phyloP scores from a whole-genome alignment of 2,113 vertebrate species.

The Madoqua kirkii region DNA sequence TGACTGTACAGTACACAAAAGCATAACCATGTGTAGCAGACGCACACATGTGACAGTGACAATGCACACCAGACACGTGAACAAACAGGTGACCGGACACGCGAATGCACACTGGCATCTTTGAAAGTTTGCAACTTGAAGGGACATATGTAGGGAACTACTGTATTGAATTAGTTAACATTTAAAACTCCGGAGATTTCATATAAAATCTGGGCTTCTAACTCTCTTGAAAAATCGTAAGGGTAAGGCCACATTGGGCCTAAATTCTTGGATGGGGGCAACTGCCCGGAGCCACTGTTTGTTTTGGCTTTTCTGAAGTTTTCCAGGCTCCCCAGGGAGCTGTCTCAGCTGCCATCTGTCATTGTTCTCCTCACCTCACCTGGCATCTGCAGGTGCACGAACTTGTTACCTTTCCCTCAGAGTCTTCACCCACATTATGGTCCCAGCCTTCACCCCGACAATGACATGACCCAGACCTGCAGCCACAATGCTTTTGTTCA shows the following conservation, averaged over 20 bases:
- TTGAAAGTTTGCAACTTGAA: neutral
- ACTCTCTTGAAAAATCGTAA: neutral
- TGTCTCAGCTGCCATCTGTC: fast-evolving
- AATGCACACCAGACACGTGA: neutral
- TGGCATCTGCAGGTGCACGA: neutral
- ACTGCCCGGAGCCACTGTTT: neutral
- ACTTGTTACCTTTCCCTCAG: neutral
- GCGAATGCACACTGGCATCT: neutral
- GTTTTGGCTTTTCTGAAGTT: neutral
- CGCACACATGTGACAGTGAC: neutral
- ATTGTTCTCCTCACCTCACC: neutral
- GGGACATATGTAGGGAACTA: neutral
- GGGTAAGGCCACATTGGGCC: neutral
- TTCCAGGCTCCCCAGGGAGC: neutral
- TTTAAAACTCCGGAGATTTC: neutral
- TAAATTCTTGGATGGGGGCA: neutral
- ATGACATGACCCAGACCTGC: neutral
- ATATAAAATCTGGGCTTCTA: neutral
- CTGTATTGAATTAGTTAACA: neutral
- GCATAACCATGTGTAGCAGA: neutral
- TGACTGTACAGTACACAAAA: neutral
- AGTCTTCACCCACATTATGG: neutral
- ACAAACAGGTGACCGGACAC: neutral
- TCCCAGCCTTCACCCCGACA: neutral
- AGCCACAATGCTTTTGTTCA: neutral